These are phyloP conservation scores for Chrysopilus asiliformis DNA, from an alignment of 2,888 invertebrate species.

Conservation along the genomic window DNA sequence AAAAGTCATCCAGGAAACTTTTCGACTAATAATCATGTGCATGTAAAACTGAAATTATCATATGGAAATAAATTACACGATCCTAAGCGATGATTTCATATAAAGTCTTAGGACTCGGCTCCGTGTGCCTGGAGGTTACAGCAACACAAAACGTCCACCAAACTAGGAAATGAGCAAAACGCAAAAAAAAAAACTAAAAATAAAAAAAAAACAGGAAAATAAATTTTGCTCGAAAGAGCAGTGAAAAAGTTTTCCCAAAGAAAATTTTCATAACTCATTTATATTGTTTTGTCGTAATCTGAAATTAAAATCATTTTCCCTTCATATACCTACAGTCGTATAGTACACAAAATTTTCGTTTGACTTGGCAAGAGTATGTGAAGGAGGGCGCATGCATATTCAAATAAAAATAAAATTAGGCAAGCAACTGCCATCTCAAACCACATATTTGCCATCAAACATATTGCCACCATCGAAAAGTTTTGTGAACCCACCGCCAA, in stretches of 20 bases:
- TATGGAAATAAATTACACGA: slow-evolving; percentile 10
- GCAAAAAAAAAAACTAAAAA: slow-evolving; percentile 1
- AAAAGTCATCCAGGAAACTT: slow-evolving; percentile 10
- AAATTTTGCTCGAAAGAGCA: neutral
- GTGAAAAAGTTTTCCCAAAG: slow-evolving; percentile 9
- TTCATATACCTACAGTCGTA: no score
- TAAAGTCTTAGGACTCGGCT: no score
- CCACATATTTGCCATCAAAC: no score
- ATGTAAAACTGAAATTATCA: slow-evolving; percentile 12
- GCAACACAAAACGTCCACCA: no score
- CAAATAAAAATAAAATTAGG: no score
- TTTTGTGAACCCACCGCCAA: no score
- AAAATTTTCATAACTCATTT: slow-evolving; percentile 15
- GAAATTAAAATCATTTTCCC: slow-evolving; percentile 16
- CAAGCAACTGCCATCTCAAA: no score
- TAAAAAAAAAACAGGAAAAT: slow-evolving; percentile 1
- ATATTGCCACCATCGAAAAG: no score
- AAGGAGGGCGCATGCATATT: no score
- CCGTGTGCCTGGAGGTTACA: no score
- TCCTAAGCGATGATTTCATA: slow-evolving; percentile 2
- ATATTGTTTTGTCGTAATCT: slow-evolving; percentile 16
- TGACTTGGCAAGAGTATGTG: no score
- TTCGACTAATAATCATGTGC: slow-evolving; percentile 9
- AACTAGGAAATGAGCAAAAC: neutral
- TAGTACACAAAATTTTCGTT: neutral